Evolutionary conservation across 2,113 vertebrate genomes (phyloP).

Genomic region (Scomber colias): DNA sequence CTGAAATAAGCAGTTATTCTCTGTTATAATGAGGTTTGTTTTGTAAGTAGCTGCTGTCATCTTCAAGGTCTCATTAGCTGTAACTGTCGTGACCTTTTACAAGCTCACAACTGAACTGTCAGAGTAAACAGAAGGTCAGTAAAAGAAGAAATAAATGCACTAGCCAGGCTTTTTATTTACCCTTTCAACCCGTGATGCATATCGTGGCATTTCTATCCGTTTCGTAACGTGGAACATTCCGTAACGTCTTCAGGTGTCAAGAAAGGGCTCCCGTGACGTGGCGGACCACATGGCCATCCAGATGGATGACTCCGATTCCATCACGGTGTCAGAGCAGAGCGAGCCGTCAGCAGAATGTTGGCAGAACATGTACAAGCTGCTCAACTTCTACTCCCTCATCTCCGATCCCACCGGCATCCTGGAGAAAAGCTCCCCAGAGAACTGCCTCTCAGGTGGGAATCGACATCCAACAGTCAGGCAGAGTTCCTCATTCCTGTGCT

Average conservation of each 20-base stretch:
- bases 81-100: not conserved
- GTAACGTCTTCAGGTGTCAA: slow-evolving; percentile 83
- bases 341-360: slow-evolving; percentile 98
- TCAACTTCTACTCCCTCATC: slow-evolving; percentile 99
- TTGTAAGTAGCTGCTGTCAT: not conserved
- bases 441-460: slow-evolving; percentile 89
- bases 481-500: not conserved
- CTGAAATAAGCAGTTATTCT: not conserved
- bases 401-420: slow-evolving; percentile 97
- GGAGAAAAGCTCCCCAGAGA: slow-evolving; percentile 93
- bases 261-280: slow-evolving; percentile 97
- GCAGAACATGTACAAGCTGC: slow-evolving; percentile 99
- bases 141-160: not conserved
- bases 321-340: slow-evolving; percentile 98
- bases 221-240: slow-evolving; percentile 15
- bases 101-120: not conserved
- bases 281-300: slow-evolving; percentile 96
- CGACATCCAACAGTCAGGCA: not conserved
- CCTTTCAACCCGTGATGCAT: not conserved
- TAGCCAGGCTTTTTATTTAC: not conserved
- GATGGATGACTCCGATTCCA: slow-evolving; percentile 98
- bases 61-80: not conserved
- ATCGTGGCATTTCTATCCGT: not conserved
- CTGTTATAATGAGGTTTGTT: not conserved
- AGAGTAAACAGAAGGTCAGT: not conserved